phyloP scores from a whole-genome alignment of 2,888 invertebrate species.

The Microplitis manilae region DNA sequence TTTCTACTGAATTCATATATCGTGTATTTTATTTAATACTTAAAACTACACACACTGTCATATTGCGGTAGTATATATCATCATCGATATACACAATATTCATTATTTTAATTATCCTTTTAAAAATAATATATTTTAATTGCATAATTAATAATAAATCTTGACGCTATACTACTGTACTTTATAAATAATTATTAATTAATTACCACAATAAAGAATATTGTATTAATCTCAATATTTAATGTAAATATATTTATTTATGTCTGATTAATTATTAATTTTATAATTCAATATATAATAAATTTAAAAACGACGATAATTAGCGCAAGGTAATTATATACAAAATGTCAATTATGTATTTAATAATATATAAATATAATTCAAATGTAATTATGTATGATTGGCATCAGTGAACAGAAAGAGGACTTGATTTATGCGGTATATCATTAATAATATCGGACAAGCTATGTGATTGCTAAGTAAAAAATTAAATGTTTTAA shows the following conservation, averaged over 20 bases:
- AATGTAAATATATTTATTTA: too few relatives aligned
- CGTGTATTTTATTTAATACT: neutral
- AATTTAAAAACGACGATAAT: too few relatives aligned
- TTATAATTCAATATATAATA: too few relatives aligned
- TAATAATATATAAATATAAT: neutral
- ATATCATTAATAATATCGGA: neutral
- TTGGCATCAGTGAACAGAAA: neutral
- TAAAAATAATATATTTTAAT: neutral
- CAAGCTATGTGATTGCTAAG: neutral
- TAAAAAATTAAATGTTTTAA: neutral
- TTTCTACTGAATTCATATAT: neutral
- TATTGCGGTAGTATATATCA: neutral
- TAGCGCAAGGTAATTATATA: neutral
- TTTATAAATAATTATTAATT: neutral
- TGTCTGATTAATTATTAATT: too few relatives aligned
- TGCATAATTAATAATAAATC: too few relatives aligned
- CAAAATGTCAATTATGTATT: neutral
- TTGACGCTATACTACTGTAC: too few relatives aligned
- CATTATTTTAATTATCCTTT: slow-evolving; percentile 6
- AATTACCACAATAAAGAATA: neutral
- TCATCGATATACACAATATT: neutral
- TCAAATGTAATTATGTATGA: neutral
- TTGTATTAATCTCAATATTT: too few relatives aligned
- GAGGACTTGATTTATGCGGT: neutral
- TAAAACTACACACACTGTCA: neutral